These are phyloP conservation scores for Pangasius krempfi DNA, from an alignment of 2,797 vertebrate genomes.

Conservation along the genomic window DNA sequence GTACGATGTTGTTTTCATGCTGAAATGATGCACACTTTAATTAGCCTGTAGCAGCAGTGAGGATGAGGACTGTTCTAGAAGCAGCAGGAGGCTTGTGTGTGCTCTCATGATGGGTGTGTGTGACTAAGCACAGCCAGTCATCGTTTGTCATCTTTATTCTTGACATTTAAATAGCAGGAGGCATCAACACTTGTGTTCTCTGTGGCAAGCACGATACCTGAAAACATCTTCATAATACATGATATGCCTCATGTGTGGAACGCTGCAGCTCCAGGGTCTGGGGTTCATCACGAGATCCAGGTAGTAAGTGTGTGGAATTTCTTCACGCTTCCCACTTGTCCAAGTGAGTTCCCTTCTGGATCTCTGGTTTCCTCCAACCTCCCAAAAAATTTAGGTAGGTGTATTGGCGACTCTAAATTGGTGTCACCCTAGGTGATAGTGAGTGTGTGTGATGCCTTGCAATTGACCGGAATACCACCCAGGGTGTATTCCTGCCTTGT, in stretches of 20 bases:
- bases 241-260: neutral
- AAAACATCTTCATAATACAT: neutral
- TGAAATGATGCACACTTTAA: slow-evolving; percentile 47
- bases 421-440: too few relatives aligned
- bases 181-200: slow-evolving; percentile 46
- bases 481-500: neutral
- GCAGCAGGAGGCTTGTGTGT: slow-evolving; percentile 54
- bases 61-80: slow-evolving; percentile 45
- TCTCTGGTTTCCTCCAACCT: neutral
- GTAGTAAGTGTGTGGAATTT: neutral
- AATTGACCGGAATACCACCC: neutral
- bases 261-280: neutral
- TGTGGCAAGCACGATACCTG: neutral
- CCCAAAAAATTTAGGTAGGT: too few relatives aligned
- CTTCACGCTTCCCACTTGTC: neutral
- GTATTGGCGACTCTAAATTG: neutral
- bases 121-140: slow-evolving; percentile 46
- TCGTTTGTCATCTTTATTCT: slow-evolving; percentile 54
- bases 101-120: slow-evolving; percentile 40
- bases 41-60: slow-evolving; percentile 51
- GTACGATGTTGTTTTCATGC: slow-evolving; percentile 35
- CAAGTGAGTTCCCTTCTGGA: neutral
- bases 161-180: slow-evolving; percentile 69
- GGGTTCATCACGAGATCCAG: neutral
- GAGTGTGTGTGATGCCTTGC: neutral